A percentile compares a stretch with the other conserved stretches of the same genome.
Evolutionary conservation across 2,113 vertebrate species (phyloP).

Genomic region (Pollimyrus isidori): DNA sequence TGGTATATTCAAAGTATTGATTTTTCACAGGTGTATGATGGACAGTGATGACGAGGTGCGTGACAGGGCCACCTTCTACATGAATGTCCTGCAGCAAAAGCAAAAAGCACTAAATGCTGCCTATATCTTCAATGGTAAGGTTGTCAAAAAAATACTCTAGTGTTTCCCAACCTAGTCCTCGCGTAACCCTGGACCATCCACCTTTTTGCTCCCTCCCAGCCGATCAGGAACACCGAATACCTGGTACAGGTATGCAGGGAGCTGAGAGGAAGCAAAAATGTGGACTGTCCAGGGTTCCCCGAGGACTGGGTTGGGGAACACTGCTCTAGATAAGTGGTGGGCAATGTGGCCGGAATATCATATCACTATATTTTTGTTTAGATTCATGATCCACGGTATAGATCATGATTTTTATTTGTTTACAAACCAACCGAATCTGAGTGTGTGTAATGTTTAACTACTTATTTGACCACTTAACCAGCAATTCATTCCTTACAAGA

Average conservation of each 20-base stretch:
- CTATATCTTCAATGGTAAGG: conserved; percentile 88
- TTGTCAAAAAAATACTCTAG: neutral
- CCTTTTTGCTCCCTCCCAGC: too few species aligned
- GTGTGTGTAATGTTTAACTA: neutral
- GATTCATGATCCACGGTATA: neutral
- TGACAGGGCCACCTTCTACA: conserved; percentile 92
- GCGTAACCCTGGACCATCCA: too few species aligned
- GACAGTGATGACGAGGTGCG: conserved; percentile 93
- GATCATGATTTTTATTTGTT: neutral
- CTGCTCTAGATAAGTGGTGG: neutral
- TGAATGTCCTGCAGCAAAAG: conserved; percentile 90
- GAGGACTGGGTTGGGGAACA: too few species aligned
- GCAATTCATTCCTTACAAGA: neutral
- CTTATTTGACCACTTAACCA: neutral
- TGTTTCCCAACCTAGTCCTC: neutral
- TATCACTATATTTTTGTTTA: neutral
- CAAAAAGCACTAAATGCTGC: conserved; percentile 88
- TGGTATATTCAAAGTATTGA: neutral
- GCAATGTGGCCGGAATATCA: neutral
- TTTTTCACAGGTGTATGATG: conserved; percentile 85
- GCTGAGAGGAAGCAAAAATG: too few species aligned
- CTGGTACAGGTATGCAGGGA: too few species aligned
- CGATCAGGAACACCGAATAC: too few species aligned
- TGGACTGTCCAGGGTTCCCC: too few species aligned
- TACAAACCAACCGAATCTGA: neutral